Base-by-base conservation (phyloP, 2,797 vertebrate species). In the Spondyliosoma cantharus region DNA sequence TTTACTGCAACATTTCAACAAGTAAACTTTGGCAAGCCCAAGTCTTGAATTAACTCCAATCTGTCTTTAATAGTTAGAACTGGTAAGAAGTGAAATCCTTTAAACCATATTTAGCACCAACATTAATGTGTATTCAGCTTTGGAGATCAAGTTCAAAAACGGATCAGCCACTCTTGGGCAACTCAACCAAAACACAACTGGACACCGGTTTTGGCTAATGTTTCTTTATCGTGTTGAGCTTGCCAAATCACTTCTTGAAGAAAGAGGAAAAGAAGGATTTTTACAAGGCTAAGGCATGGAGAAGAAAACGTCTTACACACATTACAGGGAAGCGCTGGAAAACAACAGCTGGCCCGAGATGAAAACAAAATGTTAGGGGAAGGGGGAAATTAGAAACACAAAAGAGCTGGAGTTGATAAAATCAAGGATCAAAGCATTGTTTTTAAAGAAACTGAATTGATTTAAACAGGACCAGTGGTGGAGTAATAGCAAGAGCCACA, bases 381-480 rank as follows among this genome's bases (percentile, higher is more conserved):
- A 92, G 80, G 91, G 92, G 94, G 94, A 95, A 95, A 95, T 95
- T 93, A 93, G 86, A 95, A 95, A 95, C 93, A 94, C 90, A 91
- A 93, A 93, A 92, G 87, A 90, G 90, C 95, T 95, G 94, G 91
- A 93, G 87, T 93, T 94, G 93, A 95, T 95, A 92, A 94, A 94
- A 92, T 91, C 86, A 81, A 80, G 85, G 93, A 95, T 95, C 94
- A 95, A 96, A 95, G 93, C 85, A 81, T 91, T 89, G 83, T 79
- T 86, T 91, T 92, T 91, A 60, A 76, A 92, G 77, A 85, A 90
- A 87, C 80, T 85, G 84, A 90, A 92, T 86, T 81, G 89, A 93
- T 93, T 94, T 91, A 92, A 94, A 90, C 80, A 83, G 85, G 85
- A 88, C 86, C 92, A 90, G 92, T 87, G 90, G 85, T 90, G 87